These are phyloP conservation scores for Pomacea maculata DNA, from an alignment of 1,140 invertebrate species.

Conservation along the genomic window DNA sequence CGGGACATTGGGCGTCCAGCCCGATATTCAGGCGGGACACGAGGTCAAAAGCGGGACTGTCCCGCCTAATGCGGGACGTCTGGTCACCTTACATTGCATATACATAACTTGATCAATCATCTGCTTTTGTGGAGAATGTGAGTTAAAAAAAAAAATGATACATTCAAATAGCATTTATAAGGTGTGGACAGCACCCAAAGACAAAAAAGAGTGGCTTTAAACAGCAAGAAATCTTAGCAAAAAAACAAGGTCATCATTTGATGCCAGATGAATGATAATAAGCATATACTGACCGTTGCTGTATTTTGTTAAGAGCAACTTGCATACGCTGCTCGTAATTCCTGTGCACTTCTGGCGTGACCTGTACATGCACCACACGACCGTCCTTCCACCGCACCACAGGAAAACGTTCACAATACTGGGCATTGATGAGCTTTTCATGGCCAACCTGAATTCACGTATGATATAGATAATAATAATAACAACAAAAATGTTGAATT, in stretches of 20 bases:
- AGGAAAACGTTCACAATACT: slow-evolving; percentile 65
- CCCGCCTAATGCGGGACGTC: too few relatives aligned
- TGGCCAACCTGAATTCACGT: slow-evolving; percentile 38
- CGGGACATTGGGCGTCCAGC: too few relatives aligned
- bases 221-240: background rate
- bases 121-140: too few relatives aligned
- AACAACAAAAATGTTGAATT: too few relatives aligned
- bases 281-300: slow-evolving; percentile 46
- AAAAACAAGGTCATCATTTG: background rate
- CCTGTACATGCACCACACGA: slow-evolving; percentile 62
- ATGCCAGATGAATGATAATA: background rate
- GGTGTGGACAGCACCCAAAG: too few relatives aligned
- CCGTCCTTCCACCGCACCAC: slow-evolving; percentile 65
- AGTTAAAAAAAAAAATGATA: too few relatives aligned
- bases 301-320: slow-evolving; percentile 47
- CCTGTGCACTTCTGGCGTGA: slow-evolving; percentile 62
- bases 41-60: too few relatives aligned
- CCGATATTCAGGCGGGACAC: too few relatives aligned
- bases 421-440: slow-evolving; percentile 61
- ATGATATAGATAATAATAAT: background rate
- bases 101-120: too few relatives aligned
- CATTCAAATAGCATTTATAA: too few relatives aligned
- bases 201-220: background rate
- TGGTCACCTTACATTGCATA: too few relatives aligned
- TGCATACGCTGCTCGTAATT: slow-evolving; percentile 59